These are phyloP conservation scores for Meiosimyza decipiens DNA, from an alignment of 2,888 invertebrate genomes.

Conservation along the genomic window DNA sequence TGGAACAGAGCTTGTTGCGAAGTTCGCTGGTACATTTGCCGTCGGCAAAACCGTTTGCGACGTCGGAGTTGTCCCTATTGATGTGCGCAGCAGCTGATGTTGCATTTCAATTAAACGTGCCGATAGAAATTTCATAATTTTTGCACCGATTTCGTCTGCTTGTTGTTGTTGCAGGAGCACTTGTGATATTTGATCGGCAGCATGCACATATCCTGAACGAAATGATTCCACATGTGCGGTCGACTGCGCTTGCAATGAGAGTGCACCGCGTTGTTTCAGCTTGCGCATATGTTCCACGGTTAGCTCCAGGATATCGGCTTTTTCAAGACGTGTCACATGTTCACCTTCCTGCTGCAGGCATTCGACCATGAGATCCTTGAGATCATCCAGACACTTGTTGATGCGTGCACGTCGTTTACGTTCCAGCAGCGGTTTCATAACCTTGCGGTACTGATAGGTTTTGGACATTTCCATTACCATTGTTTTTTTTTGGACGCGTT, in stretches of 20 bases:
- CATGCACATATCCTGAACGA: conserved; percentile 89
- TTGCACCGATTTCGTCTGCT: conserved; percentile 66
- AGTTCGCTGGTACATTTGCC: conserved; percentile 33
- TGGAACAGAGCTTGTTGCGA: conserved; percentile 8
- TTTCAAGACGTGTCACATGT: conserved; percentile 87
- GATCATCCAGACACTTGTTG: conserved; percentile 89
- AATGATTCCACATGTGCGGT: conserved; percentile 81
- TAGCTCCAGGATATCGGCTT: conserved; percentile 87
- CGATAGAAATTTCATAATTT: conserved; percentile 89
- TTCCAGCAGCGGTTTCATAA: conserved; percentile 93
- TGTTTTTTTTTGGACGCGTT: conserved; percentile 45
- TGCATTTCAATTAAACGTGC: conserved; percentile 76
- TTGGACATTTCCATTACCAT: conserved; percentile 76
- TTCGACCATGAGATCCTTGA: conserved; percentile 87
- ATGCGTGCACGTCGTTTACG: conserved; percentile 88
- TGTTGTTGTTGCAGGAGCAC: conserved; percentile 83
- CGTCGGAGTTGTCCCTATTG: conserved; percentile 35
- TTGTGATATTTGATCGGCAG: conserved; percentile 88
- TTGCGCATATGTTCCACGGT: conserved; percentile 89
- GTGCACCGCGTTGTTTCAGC: conserved; percentile 77
- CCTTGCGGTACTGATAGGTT: conserved; percentile 93
- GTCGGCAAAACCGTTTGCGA: background rate
- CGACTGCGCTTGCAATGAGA: conserved; percentile 72
- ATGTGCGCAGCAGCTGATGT: conserved; percentile 53
- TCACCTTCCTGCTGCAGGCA: conserved; percentile 80